Evolutionary conservation across 2,113 vertebrate genomes (phyloP), one percentile per base, ranked within the genome.

Genomic region (Eretmochelys imbricata): DNA sequence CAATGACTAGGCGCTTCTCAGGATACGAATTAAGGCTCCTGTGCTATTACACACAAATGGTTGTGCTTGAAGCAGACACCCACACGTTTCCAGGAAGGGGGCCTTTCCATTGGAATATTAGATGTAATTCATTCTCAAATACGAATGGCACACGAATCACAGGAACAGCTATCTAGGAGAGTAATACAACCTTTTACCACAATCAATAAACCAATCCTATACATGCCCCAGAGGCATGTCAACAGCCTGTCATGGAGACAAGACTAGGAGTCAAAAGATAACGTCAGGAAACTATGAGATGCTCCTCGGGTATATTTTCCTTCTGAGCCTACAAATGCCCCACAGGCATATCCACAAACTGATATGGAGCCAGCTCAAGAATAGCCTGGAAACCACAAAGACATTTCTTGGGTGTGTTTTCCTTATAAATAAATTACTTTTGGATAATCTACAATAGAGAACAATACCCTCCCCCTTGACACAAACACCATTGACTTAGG

Each of bases 201-300:
- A 93, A 95, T 79, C 87, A 96, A 75, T 91, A 94, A 94, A 94
- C 2, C 6, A 78, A 46, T n/a, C 35, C 55, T 62, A 38, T 20
- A 89, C 3, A 50, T 57, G 38, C 25, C 79, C 48, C 53, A 88
- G 46, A 90, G 93, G 35, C 90, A 29, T 20, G 80, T 49, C 35
- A 93, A 35, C 50, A 91, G 50, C 69, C 78, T 12, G 42, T 53
- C 86, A 89, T 20, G n/a, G 79, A 59, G 95, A 62, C 50, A 87
- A 92, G 80, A 53, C 10, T 2, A 0, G 29, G 78, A 94, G 46
- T 75, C 55, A 94, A 96, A 95, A 93, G 55, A 22, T 8, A 62
- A 55, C 25, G 25, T 48, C 91, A 0, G 2, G 81, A 95, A 97
- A 84, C 42, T 95, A 90, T 1, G 3, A 86, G 65, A 81, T 11